Base-by-base conservation (phyloP, 2,113 vertebrate genomes). In the Halichoeres trimaculatus region DNA sequence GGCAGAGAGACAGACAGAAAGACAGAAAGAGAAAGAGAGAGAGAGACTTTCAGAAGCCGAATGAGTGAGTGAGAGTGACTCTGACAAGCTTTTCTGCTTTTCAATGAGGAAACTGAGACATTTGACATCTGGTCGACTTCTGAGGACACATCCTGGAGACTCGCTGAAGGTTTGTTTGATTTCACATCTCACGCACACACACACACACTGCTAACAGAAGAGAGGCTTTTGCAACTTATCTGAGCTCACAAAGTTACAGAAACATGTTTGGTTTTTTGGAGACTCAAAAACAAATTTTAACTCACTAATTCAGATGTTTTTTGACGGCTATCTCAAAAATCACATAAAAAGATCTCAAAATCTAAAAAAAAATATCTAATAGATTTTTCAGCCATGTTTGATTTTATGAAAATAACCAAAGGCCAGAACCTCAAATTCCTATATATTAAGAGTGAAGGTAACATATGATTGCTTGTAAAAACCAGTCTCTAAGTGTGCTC, bases 141-240 rank as follows among this genome's bases (percentile, higher is more conserved):
- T 79, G 54, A 84, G 41, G 63, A 78, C 67, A 71, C 24, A 38
- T 77, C 57, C 55, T 22, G 26, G 61, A 26, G 50, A 58, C 59
- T 65, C 70, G 60, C 43, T 74, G 22, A 87, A 93, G 90, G 91
- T 93, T 90, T 83, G n/a, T 51, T 11, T 40, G 62, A 8, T 53
- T 57, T 24, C 52, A 57, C 30, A 4, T 30, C 30, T 30, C 30
- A 30, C n/a, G n/a, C n/a, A n/a, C n/a, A n/a, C 1, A 60, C 11
- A 0, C n/a, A 38, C 20, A 51, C 13, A 45, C 17, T 35, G n/a
- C 20, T 45, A 2, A 48, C n/a, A 70, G 1, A 30, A 11, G 13
- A 26, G 1, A 38, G n/a, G 1, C 41, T 9, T 23, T 60, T 23
- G 23, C 2, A 9, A 23, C 41, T 6, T 16, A 14, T 1, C 0